Conservation (phyloP, 1,140 invertebrate species). For the Akabosia matsudoensis region DNA sequence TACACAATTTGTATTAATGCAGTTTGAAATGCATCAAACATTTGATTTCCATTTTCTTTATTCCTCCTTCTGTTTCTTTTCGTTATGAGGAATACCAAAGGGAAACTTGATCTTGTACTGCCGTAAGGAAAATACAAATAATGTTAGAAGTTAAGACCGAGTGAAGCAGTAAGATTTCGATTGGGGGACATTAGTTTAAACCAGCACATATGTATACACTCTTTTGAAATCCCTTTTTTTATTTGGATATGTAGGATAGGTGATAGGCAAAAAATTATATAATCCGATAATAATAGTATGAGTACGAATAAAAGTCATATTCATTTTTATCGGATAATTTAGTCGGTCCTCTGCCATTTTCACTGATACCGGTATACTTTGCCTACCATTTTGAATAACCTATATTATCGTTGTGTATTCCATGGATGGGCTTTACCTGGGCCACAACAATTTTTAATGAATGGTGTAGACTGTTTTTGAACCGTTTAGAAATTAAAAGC, state of each 20-base stretch:
- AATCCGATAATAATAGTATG: neutral
- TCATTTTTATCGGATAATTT: neutral
- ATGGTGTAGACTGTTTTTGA: neutral
- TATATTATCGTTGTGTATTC: too few relatives aligned
- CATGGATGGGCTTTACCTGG: too few relatives aligned
- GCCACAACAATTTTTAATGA: neutral
- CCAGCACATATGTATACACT: too few relatives aligned
- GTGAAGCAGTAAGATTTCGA: neutral
- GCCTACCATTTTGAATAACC: too few relatives aligned
- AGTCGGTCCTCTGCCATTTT: neutral
- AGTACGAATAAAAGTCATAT: neutral
- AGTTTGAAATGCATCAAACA: neutral
- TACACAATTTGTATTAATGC: too few relatives aligned
- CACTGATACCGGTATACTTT: neutral
- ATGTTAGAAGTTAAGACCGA: neutral
- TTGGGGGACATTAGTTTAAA: neutral
- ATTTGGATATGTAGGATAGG: too few relatives aligned
- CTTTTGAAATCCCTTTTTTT: neutral
- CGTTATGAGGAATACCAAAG: neutral
- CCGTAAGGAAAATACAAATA: constrained; percentile 1
- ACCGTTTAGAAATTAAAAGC: neutral
- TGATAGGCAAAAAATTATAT: neutral
- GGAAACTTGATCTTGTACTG: constrained; percentile 15
- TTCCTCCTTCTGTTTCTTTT: neutral
- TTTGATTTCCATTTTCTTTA: neutral